phyloP scores from a whole-genome alignment of 1,140 invertebrate genomes.

The Lucilia cuprina region DNA sequence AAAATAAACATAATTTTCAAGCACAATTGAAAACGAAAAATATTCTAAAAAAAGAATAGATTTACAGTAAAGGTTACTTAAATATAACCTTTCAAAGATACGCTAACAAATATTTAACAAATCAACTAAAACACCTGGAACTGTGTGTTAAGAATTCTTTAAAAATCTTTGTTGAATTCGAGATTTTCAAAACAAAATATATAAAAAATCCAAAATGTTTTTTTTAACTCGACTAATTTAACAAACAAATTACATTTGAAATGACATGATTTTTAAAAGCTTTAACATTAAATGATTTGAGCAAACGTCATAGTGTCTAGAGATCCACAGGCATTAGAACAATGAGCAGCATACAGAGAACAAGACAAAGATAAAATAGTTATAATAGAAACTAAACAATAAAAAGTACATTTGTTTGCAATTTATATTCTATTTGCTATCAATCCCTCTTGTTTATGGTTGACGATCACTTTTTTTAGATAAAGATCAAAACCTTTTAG shows the following conservation, averaged over 20 bases:
- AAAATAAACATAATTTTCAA: not conserved
- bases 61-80: not conserved
- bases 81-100: not conserved
- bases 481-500: not conserved
- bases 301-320: not conserved
- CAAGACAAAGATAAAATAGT: too few species aligned
- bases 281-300: not conserved
- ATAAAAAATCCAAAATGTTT: not conserved
- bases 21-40: not conserved
- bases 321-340: not conserved
- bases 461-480: too few species aligned
- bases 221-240: constrained; percentile 6
- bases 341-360: too few species aligned
- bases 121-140: not conserved
- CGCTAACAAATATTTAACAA: not conserved
- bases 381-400: too few species aligned
- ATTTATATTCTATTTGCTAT: too few species aligned
- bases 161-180: not conserved
- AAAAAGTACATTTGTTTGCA: too few species aligned
- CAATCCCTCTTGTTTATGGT: too few species aligned
- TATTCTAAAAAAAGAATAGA: not conserved
- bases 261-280: constrained; percentile 23
- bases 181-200: not conserved
- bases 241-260: constrained; percentile 30
- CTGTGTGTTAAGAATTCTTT: not conserved